Evolutionary conservation across 1,140 invertebrate genomes (phyloP), one percentile per base, ranked within the genome.

Genomic region (Cherax quadricarinatus): DNA sequence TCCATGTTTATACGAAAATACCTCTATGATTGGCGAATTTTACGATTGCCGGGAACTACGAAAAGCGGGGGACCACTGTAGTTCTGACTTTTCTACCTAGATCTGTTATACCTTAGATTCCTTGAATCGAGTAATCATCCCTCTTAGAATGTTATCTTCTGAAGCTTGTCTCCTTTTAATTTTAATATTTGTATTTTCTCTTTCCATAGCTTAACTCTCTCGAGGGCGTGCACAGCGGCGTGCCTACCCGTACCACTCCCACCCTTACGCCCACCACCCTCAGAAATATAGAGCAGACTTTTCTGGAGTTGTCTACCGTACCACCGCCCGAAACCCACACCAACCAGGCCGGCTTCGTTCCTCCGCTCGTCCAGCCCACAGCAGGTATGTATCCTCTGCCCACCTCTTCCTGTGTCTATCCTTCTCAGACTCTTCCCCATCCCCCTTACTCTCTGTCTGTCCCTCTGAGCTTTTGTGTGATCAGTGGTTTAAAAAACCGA

Each of bases 221-320:
- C 57, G 93, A 94, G 73, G 92, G 93, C 73, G 92, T 94, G 14
- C 92, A 93, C 81, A 90, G 89, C 86, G 97, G 97, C 94, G 97
- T 98, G 93, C 97, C 98, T 79, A 98, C 98, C 66, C 96, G 97
- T 94, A 98, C 98, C 83, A 99, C 98, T 93, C 97, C 98, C 88
- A 98, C 98, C 93, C 96, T 99, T 93, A 99, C 98, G 86, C 98
- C 98, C 89, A 99, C 98, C 41, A 98, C 98, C 89, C 96, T 99
- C 94, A 96, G 97, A 93, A 98, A 97, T 95, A 98, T 99, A 94
- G 98, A 99, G 95, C 98, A 99, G 95, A 95, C 96, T 0, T 96
- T 96, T 84, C 94, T 96, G 96, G 96, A 96, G 24, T 21, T 91
- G 95, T 94, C 92, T 0, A 96, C 96, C 94, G 87, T 92, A 1